Conservation (phyloP, 2,113 vertebrate genomes). For the Colossoma macropomum region DNA sequence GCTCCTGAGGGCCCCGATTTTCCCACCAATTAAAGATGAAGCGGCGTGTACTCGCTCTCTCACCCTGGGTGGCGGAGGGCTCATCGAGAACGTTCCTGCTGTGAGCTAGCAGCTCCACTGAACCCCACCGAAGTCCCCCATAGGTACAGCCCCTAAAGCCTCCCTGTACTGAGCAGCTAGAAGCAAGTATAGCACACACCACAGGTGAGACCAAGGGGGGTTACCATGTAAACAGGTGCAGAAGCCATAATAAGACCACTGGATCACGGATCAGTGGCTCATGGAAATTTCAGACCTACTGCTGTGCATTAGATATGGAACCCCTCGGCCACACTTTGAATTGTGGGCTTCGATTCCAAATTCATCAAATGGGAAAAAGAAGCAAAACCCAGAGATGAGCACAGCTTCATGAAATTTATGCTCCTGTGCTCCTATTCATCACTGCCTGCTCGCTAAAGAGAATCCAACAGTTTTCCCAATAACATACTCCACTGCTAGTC, state of each 20-base stretch:
- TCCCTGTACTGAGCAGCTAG: constrained; percentile 15
- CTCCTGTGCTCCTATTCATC: neutral
- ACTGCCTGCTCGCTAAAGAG: neutral
- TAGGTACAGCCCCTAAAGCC: neutral
- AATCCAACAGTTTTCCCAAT: neutral
- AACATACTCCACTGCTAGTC: too few relatives aligned
- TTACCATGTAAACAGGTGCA: constrained; percentile 27
- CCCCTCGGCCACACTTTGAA: neutral
- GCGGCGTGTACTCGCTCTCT: constrained; percentile 30
- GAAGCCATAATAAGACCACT: constrained; percentile 22
- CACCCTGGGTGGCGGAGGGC: constrained; percentile 22
- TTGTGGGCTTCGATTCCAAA: neutral
- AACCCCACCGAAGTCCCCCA: neutral
- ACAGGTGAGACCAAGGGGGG: neutral
- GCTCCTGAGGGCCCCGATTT: constrained; percentile 61
- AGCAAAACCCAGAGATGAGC: neutral
- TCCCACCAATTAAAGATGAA: constrained; percentile 69
- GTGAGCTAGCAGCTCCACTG: neutral
- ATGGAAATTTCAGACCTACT: constrained; percentile 7
- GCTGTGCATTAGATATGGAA: neutral
- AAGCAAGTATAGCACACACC: neutral
- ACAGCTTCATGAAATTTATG: neutral
- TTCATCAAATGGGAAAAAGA: neutral
- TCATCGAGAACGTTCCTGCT: neutral
- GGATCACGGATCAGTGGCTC: constrained; percentile 9